Evolutionary conservation across 2,797 vertebrate species (phyloP), one percentile per base, ranked within the genome.

Genomic region (Otus scops): DNA sequence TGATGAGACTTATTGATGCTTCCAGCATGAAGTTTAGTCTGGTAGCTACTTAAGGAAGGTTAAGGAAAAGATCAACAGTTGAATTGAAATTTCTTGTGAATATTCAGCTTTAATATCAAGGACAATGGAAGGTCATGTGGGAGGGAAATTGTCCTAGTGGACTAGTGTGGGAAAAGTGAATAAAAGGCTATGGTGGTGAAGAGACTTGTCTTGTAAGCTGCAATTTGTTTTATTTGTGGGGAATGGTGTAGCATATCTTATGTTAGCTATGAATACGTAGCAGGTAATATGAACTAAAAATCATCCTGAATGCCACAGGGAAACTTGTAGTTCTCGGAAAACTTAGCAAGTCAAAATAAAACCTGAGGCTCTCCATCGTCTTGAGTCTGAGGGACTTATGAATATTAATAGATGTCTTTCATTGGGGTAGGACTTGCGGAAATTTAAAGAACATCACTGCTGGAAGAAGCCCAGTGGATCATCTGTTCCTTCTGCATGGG

Each of bases 361-460:
- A 73, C 95, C 93, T 90, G 92, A 90, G 93, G 85, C 26, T 93
- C 43, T 85, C 96, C 95, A 0, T 76, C 69, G 50, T 82, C 88
- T 92, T 93, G 77, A 97, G 88, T 54, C 89, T 87, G 74, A 85
- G 96, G 83, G 80, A 48, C 80, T 94, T 88, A 83, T 1, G 32
- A 96, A 92, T 97, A 95, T 95, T 96, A 97, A 97, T 97, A 95
- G 96, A 95, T 96, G 93, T 96, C 96, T 97, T 96, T 97, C 96
- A 96, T 96, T 96, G 96, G 96, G 93, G 96, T 97, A 96, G 96
- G 96, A 96, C 83, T 95, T 96, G 92, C 96, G 74, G 93, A 93
- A 96, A 67, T 95, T 94, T 86, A 97, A 96, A 94, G 96, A 96
- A 84, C 92, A 96, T 95, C 95, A 95, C 88, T 96, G 80, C 95